Conservation (phyloP, 2,888 invertebrate species). For the Dinocampus coccinellae region DNA sequence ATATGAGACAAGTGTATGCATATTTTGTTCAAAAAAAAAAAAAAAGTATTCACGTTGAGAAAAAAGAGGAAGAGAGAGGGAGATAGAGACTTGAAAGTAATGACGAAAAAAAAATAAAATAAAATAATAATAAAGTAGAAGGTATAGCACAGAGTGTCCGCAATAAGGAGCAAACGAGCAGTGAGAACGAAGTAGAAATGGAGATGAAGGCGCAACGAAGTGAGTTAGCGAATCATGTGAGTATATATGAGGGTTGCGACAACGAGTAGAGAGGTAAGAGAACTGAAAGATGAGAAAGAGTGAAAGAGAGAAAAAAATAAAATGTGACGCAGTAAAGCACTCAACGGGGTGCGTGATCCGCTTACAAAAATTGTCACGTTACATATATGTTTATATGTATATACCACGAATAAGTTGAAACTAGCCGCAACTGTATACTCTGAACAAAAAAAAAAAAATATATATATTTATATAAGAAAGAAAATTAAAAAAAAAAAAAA, state of each 20-base stretch:
- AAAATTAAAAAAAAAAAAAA: no score
- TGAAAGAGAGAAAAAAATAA: conserved; percentile 48
- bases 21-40: background rate
- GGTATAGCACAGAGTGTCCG: background rate
- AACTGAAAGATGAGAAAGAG: no score
- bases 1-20: background rate
- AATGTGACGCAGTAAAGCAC: conserved; percentile 68
- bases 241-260: conserved; percentile 20
- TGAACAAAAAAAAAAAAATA: background rate
- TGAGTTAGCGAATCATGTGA: background rate
- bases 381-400: conserved; percentile 5
- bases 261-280: no score
- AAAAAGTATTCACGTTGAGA: no score
- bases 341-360: conserved; percentile 67
- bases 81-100: no score
- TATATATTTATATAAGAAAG: no score
- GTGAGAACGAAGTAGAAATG: conserved; percentile 26
- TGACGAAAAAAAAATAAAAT: background rate
- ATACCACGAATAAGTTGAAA: background rate
- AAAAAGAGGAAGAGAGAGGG: background rate
- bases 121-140: conserved; percentile 10
- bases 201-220: background rate
- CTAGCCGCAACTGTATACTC: background rate
- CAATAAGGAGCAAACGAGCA: conserved; percentile 22
- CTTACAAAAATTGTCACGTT: conserved; percentile 60